A percentile compares a stretch with the other conserved stretches of the same genome.
Evolutionary conservation across 2,797 vertebrate species (phyloP).

Genomic region (Phoebastria nigripes): DNA sequence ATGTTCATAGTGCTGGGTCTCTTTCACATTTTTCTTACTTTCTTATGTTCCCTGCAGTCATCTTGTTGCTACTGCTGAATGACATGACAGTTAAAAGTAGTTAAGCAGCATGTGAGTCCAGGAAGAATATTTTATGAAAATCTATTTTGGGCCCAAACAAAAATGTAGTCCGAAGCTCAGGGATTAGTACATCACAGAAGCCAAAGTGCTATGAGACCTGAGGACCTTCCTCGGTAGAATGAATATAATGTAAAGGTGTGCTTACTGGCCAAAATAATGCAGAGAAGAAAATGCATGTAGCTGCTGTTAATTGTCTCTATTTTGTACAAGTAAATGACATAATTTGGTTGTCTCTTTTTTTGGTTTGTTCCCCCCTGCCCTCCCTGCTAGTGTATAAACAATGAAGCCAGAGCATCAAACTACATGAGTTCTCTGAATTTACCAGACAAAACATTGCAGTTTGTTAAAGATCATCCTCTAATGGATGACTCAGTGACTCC

Average conservation of each 20-base stretch:
- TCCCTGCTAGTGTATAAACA: conserved; percentile 82
- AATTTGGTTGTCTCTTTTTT: background rate
- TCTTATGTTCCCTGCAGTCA: background rate
- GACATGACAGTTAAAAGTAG: background rate
- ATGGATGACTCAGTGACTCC: conserved; percentile 92
- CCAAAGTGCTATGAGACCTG: rapidly evolving
- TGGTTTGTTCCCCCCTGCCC: background rate
- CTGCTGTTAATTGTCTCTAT: background rate
- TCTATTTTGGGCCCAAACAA: background rate
- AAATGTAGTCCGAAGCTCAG: background rate
- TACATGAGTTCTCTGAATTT: conserved; percentile 87
- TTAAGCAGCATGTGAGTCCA: background rate
- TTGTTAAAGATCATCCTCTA: conserved; percentile 94
- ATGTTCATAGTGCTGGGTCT: background rate
- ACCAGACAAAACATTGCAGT: conserved; percentile 94
- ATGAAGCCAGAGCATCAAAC: conserved; percentile 81
- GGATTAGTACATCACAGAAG: background rate
- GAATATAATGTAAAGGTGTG: background rate
- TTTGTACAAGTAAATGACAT: background rate
- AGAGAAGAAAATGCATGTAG: background rate
- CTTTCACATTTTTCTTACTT: background rate
- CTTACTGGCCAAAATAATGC: background rate
- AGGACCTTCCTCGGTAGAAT: background rate
- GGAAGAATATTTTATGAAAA: background rate
- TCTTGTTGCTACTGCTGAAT: background rate